Conservation (phyloP, 30 jellyfish, hydroid and myxozoan species). For the Pelagia noctiluca region DNA sequence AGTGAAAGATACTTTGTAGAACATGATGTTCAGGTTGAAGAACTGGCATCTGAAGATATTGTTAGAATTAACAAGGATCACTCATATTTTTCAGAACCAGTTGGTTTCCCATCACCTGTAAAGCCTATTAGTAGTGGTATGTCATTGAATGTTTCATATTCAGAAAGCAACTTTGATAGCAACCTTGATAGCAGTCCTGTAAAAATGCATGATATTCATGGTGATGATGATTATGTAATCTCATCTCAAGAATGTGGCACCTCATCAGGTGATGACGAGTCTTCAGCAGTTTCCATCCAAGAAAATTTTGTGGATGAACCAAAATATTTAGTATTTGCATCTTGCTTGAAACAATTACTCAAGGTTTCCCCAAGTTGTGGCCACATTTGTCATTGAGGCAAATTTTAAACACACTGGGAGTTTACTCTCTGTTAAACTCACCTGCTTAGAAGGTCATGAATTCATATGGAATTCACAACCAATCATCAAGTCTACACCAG, state of each 20-base stretch:
- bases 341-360: neutral
- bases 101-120: neutral
- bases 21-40: constrained; percentile 6
- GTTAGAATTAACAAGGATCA: constrained; percentile 1
- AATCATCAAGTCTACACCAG: constrained; percentile 17
- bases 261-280: constrained; percentile 1
- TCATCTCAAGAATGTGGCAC: constrained; percentile 15
- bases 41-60: constrained; percentile 8
- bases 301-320: neutral
- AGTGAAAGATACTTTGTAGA: neutral
- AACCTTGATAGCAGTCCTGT: constrained; percentile 7
- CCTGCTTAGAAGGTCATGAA: constrained; percentile 10
- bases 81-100: neutral
- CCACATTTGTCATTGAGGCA: constrained; percentile 3
- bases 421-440: constrained; percentile 4
- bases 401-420: neutral
- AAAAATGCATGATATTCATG: neutral
- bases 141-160: neutral
- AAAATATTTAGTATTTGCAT: constrained; percentile 8
- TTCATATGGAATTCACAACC: neutral
- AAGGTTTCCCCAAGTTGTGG: neutral
- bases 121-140: neutral
- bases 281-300: neutral
- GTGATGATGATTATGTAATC: constrained; percentile 5
- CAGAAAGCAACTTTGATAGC: too few species aligned